These are phyloP conservation scores for Octopus sinensis DNA, from an alignment of 1,140 invertebrate species.

Conservation along the genomic window DNA sequence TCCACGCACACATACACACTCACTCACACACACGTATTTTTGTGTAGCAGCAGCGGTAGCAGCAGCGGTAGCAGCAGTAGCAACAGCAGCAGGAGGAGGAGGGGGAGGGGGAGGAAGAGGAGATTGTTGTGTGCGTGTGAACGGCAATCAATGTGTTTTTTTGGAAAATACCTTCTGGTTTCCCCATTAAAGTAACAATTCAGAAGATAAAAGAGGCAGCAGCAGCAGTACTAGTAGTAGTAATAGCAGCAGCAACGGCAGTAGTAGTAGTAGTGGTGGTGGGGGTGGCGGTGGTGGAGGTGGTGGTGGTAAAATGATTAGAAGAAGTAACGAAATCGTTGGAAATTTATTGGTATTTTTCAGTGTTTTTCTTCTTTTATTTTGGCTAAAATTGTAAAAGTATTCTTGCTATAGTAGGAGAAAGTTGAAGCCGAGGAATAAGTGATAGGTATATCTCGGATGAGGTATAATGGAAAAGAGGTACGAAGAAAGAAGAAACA, in stretches of 20 bases:
- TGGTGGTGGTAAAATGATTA: slow-evolving; percentile 21
- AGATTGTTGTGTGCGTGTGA: slow-evolving; percentile 24
- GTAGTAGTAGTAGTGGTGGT: slow-evolving; percentile 21
- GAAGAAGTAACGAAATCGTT: slow-evolving; percentile 22
- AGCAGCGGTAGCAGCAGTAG: slow-evolving; percentile 17
- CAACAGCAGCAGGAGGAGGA: not conserved
- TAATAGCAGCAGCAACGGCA: slow-evolving; percentile 16
- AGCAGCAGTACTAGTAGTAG: slow-evolving; percentile 16
- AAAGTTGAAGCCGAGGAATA: too few species aligned
- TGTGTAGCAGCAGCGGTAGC: slow-evolving; percentile 16
- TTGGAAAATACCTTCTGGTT: slow-evolving; percentile 21
- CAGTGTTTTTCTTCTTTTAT: too few species aligned
- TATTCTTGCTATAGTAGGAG: too few species aligned
- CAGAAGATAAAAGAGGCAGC: slow-evolving; percentile 26
- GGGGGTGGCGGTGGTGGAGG: slow-evolving; percentile 27
- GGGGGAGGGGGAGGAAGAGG: slow-evolving; percentile 15
- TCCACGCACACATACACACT: too few species aligned
- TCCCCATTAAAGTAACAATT: slow-evolving; percentile 18
- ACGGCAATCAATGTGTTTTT: slow-evolving; percentile 28
- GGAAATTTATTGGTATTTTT: not conserved
- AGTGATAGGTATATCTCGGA: too few species aligned
- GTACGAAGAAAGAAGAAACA: too few species aligned
- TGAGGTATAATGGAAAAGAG: too few species aligned
- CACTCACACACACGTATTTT: not conserved
- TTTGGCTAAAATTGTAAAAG: too few species aligned